Evolutionary conservation across 2,113 vertebrate genomes (phyloP).

Genomic region (Otis tarda): DNA sequence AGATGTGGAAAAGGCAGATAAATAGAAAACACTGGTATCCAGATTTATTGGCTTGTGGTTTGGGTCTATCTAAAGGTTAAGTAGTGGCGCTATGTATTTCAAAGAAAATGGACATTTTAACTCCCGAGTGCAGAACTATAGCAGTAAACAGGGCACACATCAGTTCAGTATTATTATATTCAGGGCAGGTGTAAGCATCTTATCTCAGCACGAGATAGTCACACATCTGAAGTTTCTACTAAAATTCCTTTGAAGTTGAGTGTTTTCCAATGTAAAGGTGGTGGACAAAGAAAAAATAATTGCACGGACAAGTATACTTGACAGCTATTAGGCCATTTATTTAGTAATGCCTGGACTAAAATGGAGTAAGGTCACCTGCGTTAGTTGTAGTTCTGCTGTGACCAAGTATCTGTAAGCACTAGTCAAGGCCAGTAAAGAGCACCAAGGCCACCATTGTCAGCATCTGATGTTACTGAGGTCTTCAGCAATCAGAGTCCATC

Average conservation of each 20-base stretch:
- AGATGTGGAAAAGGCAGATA: background rate
- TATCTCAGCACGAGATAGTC: background rate
- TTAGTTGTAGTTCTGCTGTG: background rate
- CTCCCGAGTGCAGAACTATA: background rate
- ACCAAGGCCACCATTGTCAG: background rate
- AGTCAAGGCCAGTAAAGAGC: background rate
- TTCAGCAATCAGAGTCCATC: background rate
- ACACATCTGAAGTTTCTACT: background rate
- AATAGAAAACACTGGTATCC: background rate
- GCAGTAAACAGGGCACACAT: background rate
- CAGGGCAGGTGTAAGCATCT: background rate
- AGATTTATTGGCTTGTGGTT: background rate
- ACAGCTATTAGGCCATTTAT: slow-evolving; percentile 38
- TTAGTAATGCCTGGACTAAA: slow-evolving; percentile 15
- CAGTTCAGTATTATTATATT: background rate
- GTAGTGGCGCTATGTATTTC: background rate
- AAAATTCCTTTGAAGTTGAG: background rate
- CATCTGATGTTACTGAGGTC: background rate
- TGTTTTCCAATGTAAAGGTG: background rate
- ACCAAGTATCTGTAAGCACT: background rate
- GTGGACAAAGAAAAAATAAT: background rate
- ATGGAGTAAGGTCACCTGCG: background rate
- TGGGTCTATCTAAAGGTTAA: background rate
- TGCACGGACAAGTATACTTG: background rate
- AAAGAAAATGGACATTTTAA: background rate